Percentiles rank a stretch among this genome's conserved stretches.
phyloP scores from a whole-genome alignment of 1,140 invertebrate genomes.

The Coelopa frigida region DNA sequence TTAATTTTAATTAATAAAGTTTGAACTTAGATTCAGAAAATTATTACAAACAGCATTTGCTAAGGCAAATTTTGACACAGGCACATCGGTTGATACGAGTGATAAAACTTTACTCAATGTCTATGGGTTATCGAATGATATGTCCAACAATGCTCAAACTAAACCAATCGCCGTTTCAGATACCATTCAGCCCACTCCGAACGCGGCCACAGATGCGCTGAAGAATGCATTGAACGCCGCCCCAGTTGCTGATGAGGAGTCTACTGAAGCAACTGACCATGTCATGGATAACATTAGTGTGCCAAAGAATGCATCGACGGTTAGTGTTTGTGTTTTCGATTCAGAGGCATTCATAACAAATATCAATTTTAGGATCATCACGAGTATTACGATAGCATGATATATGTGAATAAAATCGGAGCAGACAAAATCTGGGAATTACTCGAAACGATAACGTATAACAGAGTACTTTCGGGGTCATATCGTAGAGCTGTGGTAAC shows the following conservation, averaged over 20 bases:
- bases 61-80: conserved; percentile 10
- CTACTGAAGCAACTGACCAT: conserved; percentile 8
- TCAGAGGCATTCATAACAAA: too few relatives aligned
- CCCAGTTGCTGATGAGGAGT: conserved; percentile 1
- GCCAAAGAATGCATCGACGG: conserved; percentile 12
- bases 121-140: conserved; percentile 38
- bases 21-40: too few relatives aligned
- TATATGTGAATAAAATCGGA: conserved; percentile 51
- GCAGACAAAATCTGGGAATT: conserved; percentile 66
- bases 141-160: conserved; percentile 9
- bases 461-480: conserved; percentile 73
- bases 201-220: conserved; percentile 5
- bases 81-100: conserved; percentile 17
- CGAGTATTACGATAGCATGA: conserved; percentile 71
- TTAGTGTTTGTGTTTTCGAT: too few relatives aligned
- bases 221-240: conserved; percentile 6
- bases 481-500: conserved; percentile 80
- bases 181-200: neutral
- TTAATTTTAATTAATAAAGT: conserved; percentile 9
- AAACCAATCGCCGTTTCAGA: conserved; percentile 8
- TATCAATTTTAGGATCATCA: conserved; percentile 57
- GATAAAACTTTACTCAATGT: conserved; percentile 30
- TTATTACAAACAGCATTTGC: conserved; percentile 10
- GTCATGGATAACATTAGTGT: conserved; percentile 15
- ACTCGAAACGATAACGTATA: conserved; percentile 56